Base-by-base conservation (phyloP, 1,140 invertebrate species). In the Babylonia areolata region DNA sequence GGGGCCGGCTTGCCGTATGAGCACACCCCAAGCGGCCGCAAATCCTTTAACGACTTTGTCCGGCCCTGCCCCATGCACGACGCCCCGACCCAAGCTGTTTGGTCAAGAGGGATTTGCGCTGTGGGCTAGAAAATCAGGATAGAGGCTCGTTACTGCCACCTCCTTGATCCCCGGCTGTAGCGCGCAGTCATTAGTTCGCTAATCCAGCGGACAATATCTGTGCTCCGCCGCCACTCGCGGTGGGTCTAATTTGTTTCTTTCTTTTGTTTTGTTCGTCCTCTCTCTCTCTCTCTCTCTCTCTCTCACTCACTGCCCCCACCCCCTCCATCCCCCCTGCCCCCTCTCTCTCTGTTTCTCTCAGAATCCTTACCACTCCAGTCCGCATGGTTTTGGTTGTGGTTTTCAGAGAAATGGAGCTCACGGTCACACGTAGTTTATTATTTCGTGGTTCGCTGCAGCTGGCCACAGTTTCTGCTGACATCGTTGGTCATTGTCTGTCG, bases 101-200 rank as follows among this genome's bases (percentile, higher is more conserved):
- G 15, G 58, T 28, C 28, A n/a, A n/a, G 58, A 5, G 58, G 58
- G 58, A 64, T 64, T 64, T 28, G 58, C 58, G 58, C 58, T 23
- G 58, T 64, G 58, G 58, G 58, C 58, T 64, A 64, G 58, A 64
- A 64, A 64, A 64, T 64, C 58, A 64, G 58, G 58, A 64, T 64
- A 64, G 58, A 64, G 58, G 28, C 23, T 64, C 58, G 58, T 64
- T 64, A 64, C 17, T 23, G 58, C 15, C 58, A 64, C 58, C 58
- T 64, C 58, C 58, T 64, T 64, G 28, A 64, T 23, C 58, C 58
- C 58, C 58, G 1, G 58, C 9, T 23, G 9, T 64, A n/a, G 58
- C 58, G 17, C 28, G 20, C 28, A n/a, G 20, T 64, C 58, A 64
- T 64, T 64, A 64, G 28, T 64, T 23, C 23, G 20, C 58, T n/a